A percentile compares a stretch with the other conserved stretches of the same genome.
These are phyloP conservation scores for Numida meleagris DNA, from an alignment of 2,113 vertebrate species.

Conservation along the genomic window DNA sequence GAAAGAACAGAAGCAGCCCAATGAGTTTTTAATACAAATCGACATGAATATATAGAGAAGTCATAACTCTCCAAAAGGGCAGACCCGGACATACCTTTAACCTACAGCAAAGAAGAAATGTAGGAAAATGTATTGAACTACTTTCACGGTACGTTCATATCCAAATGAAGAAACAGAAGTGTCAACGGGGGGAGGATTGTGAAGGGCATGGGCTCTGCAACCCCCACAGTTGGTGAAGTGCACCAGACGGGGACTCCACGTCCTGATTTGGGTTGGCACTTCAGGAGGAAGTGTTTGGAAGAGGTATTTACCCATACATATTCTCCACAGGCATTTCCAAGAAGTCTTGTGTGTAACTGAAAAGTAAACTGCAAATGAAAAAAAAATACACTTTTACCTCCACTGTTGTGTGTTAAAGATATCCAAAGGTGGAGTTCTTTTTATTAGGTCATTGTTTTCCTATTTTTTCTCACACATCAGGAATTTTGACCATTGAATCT, in stretches of 20 bases:
- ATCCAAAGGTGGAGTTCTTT: background rate
- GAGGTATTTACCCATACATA: background rate
- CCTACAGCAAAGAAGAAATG: slow-evolving; percentile 10
- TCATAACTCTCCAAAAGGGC: slow-evolving; percentile 32
- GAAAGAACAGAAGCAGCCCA: background rate
- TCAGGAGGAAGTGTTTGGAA: slow-evolving; percentile 27
- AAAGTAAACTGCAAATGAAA: background rate
- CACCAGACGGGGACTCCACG: background rate
- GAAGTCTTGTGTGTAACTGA: background rate
- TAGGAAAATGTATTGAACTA: background rate
- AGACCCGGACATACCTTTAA: slow-evolving; percentile 4
- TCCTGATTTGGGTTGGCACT: background rate
- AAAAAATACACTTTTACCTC: background rate
- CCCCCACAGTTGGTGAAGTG: background rate
- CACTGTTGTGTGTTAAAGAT: background rate
- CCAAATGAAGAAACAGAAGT: slow-evolving; percentile 17
- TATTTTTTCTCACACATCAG: background rate
- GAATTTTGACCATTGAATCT: background rate
- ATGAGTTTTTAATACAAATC: slow-evolving; percentile 56
- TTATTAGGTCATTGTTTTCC: background rate
- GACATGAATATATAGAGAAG: slow-evolving; percentile 1
- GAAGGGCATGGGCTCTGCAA: background rate
- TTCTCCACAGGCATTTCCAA: background rate
- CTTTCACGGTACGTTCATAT: slow-evolving; percentile 43
- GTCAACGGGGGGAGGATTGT: background rate